Base-by-base conservation (phyloP, 2,888 invertebrate genomes). In the Cepaea hortensis region DNA sequence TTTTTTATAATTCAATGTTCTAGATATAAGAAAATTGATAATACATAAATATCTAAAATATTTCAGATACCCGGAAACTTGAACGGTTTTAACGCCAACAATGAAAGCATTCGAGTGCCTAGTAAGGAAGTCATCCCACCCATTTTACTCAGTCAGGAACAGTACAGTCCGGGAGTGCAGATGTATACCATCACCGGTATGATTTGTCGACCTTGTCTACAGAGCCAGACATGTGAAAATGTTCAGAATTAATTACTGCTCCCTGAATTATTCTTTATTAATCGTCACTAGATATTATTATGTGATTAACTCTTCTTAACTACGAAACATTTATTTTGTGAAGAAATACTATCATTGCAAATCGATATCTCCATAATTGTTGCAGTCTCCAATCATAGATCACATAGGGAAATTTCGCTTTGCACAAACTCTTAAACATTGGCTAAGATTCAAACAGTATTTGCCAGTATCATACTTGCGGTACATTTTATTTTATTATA, bases 141-240 rank as follows among this genome's bases (percentile, higher is more conserved):
- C 46, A 90, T 93, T n/a, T 88, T 93, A 48, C 88, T 89, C n/a
- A 91, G 91, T 20, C 85, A 85, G 48, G 89, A 88, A 77, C 86
- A 62, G 87, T 88, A 90, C 88, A 85, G 85, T 75, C 89, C 89
- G n/a, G 91, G 91, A 18, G 88, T 91, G 46, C 89, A 90, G 81
- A 91, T 90, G 87, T 93, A 91, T 85, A 91, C 91, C 20, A 90
- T 93, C 46, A 93, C 92, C 90, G 93, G 93, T 93, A 88, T 87
- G 88, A 20, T 50, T 18, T 48, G 6, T 35, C 35, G 0, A 35
- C 35, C 35, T 35, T 35, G 55, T 55, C 55, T 55, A 6, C 11
- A 2, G 55, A 11, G 7, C 55, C 55, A 55, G 11, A 55, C 35
- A 1, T 35, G 35, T 35, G 35, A 35, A 35, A 1, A 35, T 73